Evolutionary conservation across 2,797 vertebrate genomes (phyloP), one percentile per base, ranked within the genome.

Genomic region (Diglossa cyanea): DNA sequence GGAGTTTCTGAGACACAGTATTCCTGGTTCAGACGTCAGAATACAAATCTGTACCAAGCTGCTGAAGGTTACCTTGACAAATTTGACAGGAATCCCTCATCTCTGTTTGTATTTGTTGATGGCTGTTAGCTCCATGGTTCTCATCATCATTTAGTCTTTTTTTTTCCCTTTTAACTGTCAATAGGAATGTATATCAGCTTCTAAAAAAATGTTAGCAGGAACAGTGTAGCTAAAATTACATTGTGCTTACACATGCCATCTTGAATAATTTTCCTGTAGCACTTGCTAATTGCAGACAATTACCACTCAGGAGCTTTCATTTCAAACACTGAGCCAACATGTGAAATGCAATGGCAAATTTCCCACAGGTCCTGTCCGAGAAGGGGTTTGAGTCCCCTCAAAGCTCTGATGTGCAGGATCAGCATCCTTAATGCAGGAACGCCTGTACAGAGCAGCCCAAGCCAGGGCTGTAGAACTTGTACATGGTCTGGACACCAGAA

Each of bases 401-500:
- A 1, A 65, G 42, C 70, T 68, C n/a, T 66, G 74, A n/a, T 35
- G 9, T 13, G 42, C 39, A 58, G 42, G 44, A 48, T 55, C 18
- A 39, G 35, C 21, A 8, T 13, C 44, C 35, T 86, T 26, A 14
- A 2, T 13, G 37, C 19, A 45, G 48, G 44, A 50, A 7, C 9
- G 9, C 11, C 19, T 45, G 31, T 6, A 4, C 5, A 24, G 50
- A 44, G 30, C 44, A 67, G 4, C 37, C 75, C 75, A 40, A 7
- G 45, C 2, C 9, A 8, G 55, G 42, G 35, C 5, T 68, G 40
- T 6, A 8, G 47, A 19, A n/a, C 11, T 24, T 42, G 14, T 4
- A 2, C 8, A 1, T 0, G 0, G 9, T 48, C 40, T 13, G 9
- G 37, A 51, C 35, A 48, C 30, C 10, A 7, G 13, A 4, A 13